Percentiles rank a stretch among this genome's conserved stretches.
These are phyloP conservation scores for Orbicella faveolata DNA, from an alignment of 64 coral and sea anemone species.

Conservation along the genomic window DNA sequence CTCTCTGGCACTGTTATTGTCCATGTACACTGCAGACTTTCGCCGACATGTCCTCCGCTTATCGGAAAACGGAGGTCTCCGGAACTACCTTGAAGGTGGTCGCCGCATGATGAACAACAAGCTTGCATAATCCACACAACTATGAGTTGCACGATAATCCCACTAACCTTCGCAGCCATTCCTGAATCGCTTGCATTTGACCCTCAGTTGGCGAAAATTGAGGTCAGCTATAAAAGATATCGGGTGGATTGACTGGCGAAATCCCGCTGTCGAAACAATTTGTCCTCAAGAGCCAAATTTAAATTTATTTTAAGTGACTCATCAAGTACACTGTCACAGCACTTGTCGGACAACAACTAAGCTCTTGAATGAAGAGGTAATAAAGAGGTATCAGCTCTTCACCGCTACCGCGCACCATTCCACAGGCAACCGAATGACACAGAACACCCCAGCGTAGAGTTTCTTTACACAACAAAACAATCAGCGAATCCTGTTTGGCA, in stretches of 20 bases:
- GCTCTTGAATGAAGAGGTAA: conserved; percentile 41
- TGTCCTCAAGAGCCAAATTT: conserved; percentile 35
- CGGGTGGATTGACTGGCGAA: conserved; percentile 9
- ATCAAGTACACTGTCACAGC: conserved; percentile 18
- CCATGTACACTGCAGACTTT: conserved; percentile 67
- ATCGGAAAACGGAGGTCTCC: conserved; percentile 49
- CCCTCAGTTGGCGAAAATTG: conserved; percentile 44
- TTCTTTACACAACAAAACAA: conserved; percentile 6
- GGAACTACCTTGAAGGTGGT: not conserved
- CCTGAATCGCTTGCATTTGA: conserved; percentile 28
- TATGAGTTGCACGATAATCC: conserved; percentile 21
- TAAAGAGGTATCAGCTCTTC: too few species aligned
- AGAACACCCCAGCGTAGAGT: conserved; percentile 19
- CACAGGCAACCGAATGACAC: not conserved
- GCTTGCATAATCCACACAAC: not conserved
- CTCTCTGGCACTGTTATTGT: conserved; percentile 52
- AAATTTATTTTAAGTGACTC: conserved; percentile 35
- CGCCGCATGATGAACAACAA: conserved; percentile 42
- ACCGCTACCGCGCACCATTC: not conserved
- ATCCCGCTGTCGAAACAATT: conserved; percentile 36
- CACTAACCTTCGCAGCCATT: conserved; percentile 26
- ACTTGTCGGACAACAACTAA: conserved; percentile 32
- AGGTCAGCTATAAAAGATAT: conserved; percentile 36
- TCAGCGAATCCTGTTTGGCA: conserved; percentile 24
- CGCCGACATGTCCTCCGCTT: conserved; percentile 41